Evolutionary conservation across 2,888 invertebrate species (phyloP), one percentile per base, ranked within the genome.

Genomic region (Dinocampus coccinellae): DNA sequence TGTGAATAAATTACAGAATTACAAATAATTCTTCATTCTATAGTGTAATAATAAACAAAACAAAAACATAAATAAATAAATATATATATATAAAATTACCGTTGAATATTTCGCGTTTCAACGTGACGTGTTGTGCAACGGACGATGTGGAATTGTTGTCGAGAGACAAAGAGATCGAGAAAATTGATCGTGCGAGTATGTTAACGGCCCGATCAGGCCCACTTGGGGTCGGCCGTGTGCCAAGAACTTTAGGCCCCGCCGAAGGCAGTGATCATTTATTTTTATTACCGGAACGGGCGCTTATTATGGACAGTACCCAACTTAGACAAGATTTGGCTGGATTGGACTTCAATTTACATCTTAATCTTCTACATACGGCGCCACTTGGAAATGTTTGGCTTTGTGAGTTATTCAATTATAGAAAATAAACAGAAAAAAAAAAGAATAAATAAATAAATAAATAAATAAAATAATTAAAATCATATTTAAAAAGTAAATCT

Each of bases 371-470:
- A 74, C 90, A 89, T 83, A 88, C 89, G 68, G 90, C 90, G 66
- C 90, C 90, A 36, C 88, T 88, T 79, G 90, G 90, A 82, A 90
- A 90, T 87, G 90, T 90, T 76, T 90, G 90, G 90, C 89, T 90
- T 83, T 90, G 90, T 90, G 87, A 90, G 90, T 89, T 69, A 36
- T 13, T 33, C 34, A 9, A 29, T 42, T 9, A 16, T 3, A 39
- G 36, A 36, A 36, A 36, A 4, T 9, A 11, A n/a, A 47, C 9
- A 6, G 16, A 11, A 55, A 55, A 22, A 55, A 22, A 47, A 20
- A 16, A 47, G 47, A 20, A 16, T 47, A 47, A 9, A 13, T 47
- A 11, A 11, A 16, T 47, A 11, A 47, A 7, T 47, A 11, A 47
- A 47, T n/a, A n/a, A n/a, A n/a, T n/a, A n/a, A n/a, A n/a, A n/a